Percentiles rank a stretch among this genome's conserved stretches.
Evolutionary conservation across 2,113 vertebrate species (phyloP).

Genomic region (Bombycilla garrulus): DNA sequence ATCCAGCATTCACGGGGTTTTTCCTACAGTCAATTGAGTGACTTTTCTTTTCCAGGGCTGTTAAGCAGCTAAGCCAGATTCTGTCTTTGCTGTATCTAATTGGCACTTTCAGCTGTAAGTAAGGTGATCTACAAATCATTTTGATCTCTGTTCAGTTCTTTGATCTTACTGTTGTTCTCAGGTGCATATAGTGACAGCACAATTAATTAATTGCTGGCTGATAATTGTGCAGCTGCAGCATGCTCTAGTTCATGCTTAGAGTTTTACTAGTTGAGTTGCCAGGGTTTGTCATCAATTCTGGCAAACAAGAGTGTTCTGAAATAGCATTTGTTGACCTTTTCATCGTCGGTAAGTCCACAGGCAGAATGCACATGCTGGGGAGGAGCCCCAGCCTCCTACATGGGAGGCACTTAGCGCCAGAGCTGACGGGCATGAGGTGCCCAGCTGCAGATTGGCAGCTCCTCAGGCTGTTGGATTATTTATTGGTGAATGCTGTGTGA

Average conservation of each 20-base stretch:
- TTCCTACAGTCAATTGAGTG: not conserved
- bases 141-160: slow-evolving; percentile 53
- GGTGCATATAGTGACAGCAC: slow-evolving; percentile 32
- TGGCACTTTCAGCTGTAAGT: slow-evolving; percentile 41
- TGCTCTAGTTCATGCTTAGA: not conserved
- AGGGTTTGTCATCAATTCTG: not conserved
- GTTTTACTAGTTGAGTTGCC: not conserved
- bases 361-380: not conserved
- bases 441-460: not conserved
- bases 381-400: not conserved
- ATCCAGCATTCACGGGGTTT: not conserved
- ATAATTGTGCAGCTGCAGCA: not conserved
- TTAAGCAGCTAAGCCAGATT: not conserved
- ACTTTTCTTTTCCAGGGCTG: not conserved
- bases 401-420: not conserved
- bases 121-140: slow-evolving; percentile 53
- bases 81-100: not conserved
- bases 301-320: not conserved
- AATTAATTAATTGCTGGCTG: slow-evolving; percentile 48
- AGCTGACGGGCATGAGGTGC: not conserved
- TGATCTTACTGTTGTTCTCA: slow-evolving; percentile 57
- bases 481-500: not conserved
- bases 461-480: slow-evolving; percentile 11
- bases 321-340: not conserved
- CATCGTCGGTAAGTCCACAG: not conserved